These are phyloP conservation scores for Idaea dimidiata DNA, from an alignment of 2,888 invertebrate species.

Conservation along the genomic window DNA sequence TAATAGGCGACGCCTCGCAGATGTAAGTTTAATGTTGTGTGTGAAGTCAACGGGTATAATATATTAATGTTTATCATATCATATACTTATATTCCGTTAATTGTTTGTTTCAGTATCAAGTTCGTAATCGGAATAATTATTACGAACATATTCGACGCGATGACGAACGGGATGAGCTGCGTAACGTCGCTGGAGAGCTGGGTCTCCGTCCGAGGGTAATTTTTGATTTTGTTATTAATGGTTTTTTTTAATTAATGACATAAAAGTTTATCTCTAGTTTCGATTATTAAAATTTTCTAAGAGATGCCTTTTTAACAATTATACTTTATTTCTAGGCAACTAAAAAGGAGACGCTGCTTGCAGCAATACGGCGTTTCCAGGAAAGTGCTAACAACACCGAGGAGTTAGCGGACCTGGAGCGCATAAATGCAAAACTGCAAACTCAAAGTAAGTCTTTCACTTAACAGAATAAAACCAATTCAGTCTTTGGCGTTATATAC, in stretches of 20 bases:
- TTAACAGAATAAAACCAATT: not conserved
- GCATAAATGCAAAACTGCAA: slow-evolving; percentile 37
- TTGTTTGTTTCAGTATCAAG: slow-evolving; percentile 9
- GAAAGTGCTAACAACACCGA: slow-evolving; percentile 23
- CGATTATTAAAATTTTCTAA: too few relatives aligned
- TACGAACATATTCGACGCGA: too few relatives aligned
- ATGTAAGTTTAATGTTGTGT: slow-evolving; percentile 32
- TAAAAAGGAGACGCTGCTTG: slow-evolving; percentile 33
- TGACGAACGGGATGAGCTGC: slow-evolving; percentile 7
- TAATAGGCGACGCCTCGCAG: slow-evolving; percentile 42
- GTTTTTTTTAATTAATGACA: not conserved
- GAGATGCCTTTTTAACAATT: too few relatives aligned
- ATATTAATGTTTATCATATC: not conserved
- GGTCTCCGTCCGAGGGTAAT: slow-evolving; percentile 16
- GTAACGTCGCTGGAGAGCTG: slow-evolving; percentile 40
- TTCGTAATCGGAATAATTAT: too few relatives aligned
- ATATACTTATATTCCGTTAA: too few relatives aligned
- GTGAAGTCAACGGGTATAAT: slow-evolving; percentile 2
- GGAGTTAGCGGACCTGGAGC: slow-evolving; percentile 32
- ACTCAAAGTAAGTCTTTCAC: slow-evolving; percentile 35
- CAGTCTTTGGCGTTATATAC: not conserved
- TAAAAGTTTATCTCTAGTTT: too few relatives aligned
- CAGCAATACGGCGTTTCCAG: slow-evolving; percentile 39
- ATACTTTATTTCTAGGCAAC: too few relatives aligned
- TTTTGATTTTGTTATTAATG: not conserved